Evolutionary conservation across 2,888 invertebrate genomes (phyloP).

Genomic region (Amiota mariae): DNA sequence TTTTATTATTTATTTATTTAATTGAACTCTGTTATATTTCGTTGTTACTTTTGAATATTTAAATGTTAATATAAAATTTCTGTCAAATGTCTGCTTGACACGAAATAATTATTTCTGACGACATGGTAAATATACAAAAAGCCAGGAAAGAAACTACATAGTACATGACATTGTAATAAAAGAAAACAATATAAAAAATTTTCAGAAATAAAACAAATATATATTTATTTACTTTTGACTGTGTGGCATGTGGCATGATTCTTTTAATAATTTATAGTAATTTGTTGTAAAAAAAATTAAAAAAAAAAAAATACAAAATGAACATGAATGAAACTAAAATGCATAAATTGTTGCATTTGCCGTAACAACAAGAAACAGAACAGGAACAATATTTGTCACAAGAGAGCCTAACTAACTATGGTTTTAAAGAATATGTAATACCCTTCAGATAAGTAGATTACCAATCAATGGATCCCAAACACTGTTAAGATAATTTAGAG

Average conservation of each 20-base stretch:
- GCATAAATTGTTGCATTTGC: conserved; percentile 17
- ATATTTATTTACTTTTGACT: no score
- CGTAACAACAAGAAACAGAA: no score
- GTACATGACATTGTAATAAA: conserved; percentile 38
- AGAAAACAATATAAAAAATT: conserved; percentile 46
- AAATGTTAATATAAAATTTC: conserved; percentile 70
- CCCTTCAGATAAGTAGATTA: no score
- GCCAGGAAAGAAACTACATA: conserved; percentile 31
- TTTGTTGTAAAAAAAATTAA: background rate
- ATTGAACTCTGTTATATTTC: conserved; percentile 23
- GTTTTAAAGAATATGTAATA: no score
- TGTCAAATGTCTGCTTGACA: conserved; percentile 71
- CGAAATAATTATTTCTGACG: conserved; percentile 57
- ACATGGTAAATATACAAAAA: conserved; percentile 18
- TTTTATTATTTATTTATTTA: conserved; percentile 26
- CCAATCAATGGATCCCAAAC: no score
- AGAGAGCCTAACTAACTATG: no score
- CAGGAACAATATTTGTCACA: no score
- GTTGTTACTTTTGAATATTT: conserved; percentile 50
- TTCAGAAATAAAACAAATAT: background rate
- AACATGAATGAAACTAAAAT: conserved; percentile 10
- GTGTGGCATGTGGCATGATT: conserved; percentile 12
- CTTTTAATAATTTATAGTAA: conserved; percentile 27
- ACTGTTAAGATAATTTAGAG: no score
- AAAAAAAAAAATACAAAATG: conserved; percentile 1